phyloP scores from a whole-genome alignment of 2,797 vertebrate species.

The Odontamblyopus rebecca region DNA sequence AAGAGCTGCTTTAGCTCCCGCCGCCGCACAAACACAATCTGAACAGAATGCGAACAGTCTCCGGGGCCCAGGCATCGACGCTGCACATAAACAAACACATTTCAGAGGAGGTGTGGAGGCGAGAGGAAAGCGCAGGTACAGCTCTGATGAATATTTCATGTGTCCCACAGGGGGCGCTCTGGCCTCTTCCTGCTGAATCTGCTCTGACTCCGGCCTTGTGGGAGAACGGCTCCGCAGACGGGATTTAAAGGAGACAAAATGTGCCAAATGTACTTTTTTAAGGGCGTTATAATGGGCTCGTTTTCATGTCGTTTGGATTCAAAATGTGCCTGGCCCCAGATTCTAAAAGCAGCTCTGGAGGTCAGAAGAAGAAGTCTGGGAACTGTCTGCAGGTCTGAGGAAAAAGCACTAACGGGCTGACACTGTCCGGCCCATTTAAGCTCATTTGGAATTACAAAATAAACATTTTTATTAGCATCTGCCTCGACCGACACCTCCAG shows the following conservation, averaged over 20 bases:
- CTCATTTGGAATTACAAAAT: too few relatives aligned
- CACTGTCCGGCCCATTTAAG: too few relatives aligned
- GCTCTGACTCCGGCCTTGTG: background rate
- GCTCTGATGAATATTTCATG: background rate
- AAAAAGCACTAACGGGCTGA: too few relatives aligned
- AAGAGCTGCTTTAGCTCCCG: background rate
- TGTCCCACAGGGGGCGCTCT: background rate
- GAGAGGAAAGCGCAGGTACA: background rate
- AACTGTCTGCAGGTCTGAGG: too few relatives aligned
- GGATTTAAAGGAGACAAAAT: background rate
- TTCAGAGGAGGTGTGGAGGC: background rate
- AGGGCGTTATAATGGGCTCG: too few relatives aligned
- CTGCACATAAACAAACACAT: background rate
- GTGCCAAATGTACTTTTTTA: too few relatives aligned
- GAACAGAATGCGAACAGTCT: background rate
- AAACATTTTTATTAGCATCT: too few relatives aligned
- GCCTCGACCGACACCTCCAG: too few relatives aligned
- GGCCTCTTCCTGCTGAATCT: background rate
- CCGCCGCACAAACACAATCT: background rate
- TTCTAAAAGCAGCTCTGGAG: too few relatives aligned
- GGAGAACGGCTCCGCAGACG: background rate
- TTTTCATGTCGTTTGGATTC: too few relatives aligned
- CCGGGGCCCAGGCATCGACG: background rate
- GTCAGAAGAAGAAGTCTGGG: too few relatives aligned
- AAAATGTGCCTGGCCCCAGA: too few relatives aligned